Percentiles rank a stretch among this genome's conserved stretches.
Conservation (phyloP, 2,888 invertebrate genomes). For the Epinotia demarniana region DNA sequence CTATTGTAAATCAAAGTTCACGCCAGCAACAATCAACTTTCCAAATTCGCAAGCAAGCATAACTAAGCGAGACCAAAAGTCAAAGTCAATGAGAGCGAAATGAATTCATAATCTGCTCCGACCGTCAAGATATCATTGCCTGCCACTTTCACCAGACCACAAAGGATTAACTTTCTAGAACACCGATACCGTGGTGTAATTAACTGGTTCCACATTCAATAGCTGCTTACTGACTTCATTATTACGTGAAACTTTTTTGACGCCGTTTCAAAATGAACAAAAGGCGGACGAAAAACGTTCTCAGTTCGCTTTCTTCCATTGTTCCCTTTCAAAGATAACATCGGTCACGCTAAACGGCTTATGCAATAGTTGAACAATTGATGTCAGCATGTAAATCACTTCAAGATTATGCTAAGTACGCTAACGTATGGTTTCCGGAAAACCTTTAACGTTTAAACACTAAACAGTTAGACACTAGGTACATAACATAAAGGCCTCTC, state of each 20-base stretch:
- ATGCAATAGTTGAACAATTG: conserved; percentile 48
- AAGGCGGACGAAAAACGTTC: conserved; percentile 32
- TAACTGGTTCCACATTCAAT: conserved; percentile 66
- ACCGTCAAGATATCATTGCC: conserved; percentile 62
- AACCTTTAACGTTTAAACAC: neutral
- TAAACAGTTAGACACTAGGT: conserved; percentile 2
- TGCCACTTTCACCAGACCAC: conserved; percentile 68
- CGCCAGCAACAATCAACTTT: conserved; percentile 34
- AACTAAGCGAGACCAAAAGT: conserved; percentile 51
- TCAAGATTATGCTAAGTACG: conserved; percentile 23
- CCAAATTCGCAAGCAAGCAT: conserved; percentile 30
- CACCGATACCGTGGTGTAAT: conserved; percentile 49
- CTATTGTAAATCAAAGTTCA: conserved; percentile 27
- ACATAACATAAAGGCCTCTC: neutral
- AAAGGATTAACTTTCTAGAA: conserved; percentile 76
- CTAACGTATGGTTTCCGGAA: conserved; percentile 28
- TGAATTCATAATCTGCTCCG: conserved; percentile 56
- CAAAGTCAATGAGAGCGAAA: conserved; percentile 57
- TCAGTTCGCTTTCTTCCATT: conserved; percentile 53
- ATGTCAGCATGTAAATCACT: conserved; percentile 39
- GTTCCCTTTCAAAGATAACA: conserved; percentile 48
- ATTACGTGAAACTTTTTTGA: conserved; percentile 42
- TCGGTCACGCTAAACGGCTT: conserved; percentile 44
- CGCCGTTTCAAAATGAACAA: conserved; percentile 38
- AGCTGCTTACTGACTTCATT: conserved; percentile 47